Evolutionary conservation across 2,888 invertebrate genomes (phyloP).

Genomic region (Cerastoderma edule): DNA sequence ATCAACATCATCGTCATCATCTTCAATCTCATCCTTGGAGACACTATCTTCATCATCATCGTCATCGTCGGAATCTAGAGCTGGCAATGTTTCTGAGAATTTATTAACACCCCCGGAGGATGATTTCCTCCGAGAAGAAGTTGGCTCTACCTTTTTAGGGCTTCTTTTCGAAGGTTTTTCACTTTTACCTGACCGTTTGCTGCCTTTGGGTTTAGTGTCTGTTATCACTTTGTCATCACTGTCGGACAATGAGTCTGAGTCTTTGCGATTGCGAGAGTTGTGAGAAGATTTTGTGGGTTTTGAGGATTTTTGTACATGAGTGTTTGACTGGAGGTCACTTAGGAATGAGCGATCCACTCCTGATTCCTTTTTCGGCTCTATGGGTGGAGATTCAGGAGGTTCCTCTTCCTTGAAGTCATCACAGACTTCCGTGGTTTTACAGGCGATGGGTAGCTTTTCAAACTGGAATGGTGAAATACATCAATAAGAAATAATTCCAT

Average conservation of each 20-base stretch:
- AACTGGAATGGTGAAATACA: conserved; percentile 61
- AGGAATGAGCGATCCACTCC: conserved; percentile 46
- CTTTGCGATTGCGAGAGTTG: conserved; percentile 37
- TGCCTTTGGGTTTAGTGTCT: conserved; percentile 34
- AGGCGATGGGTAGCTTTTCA: conserved; percentile 54
- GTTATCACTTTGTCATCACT: conserved; percentile 29
- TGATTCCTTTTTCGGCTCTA: conserved; percentile 51
- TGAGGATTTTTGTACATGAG: conserved; percentile 36
- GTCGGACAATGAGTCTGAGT: conserved; percentile 47
- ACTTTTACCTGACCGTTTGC: conserved; percentile 34
- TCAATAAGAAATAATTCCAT: too few relatives aligned
- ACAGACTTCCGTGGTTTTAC: conserved; percentile 50
- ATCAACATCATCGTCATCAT: conserved; percentile 24
- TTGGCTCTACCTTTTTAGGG: conserved; percentile 19
- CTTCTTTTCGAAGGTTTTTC: conserved; percentile 39
- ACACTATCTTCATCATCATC: conserved; percentile 33
- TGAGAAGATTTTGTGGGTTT: conserved; percentile 43
- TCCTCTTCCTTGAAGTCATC: conserved; percentile 42
- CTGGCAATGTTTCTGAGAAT: conserved; percentile 54
- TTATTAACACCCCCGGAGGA: conserved; percentile 27
- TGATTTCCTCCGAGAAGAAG: conserved; percentile 11
- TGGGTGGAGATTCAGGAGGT: conserved; percentile 12
- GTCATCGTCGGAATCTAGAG: conserved; percentile 20
- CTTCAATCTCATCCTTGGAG: conserved; percentile 30
- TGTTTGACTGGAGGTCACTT: conserved; percentile 52